These are phyloP conservation scores for Nicator chloris DNA, from an alignment of 2,113 vertebrate species.

Conservation along the genomic window DNA sequence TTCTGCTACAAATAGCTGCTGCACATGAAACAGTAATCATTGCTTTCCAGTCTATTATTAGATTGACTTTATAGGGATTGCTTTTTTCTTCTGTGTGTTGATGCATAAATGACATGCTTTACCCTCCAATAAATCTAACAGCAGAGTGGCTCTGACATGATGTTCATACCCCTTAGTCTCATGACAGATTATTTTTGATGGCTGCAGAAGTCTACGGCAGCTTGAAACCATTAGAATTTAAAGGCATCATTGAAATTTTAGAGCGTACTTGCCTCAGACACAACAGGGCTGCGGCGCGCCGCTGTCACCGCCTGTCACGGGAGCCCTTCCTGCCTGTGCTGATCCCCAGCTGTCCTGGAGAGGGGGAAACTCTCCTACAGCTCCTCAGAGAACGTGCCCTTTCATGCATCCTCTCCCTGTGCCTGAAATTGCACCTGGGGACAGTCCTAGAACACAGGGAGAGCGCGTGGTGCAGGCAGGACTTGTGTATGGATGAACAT, in stretches of 20 bases:
- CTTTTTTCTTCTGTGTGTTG: constrained; percentile 76
- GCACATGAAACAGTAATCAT: constrained; percentile 76
- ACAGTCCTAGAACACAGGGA: rapidly evolving
- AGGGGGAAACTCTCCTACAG: not conserved
- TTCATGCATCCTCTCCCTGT: too few species aligned
- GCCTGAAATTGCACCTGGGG: not conserved
- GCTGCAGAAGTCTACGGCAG: constrained; percentile 67
- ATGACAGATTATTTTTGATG: constrained; percentile 77
- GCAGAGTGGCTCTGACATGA: constrained; percentile 72
- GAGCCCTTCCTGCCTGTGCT: not conserved
- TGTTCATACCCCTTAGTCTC: constrained; percentile 70
- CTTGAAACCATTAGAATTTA: constrained; percentile 73
- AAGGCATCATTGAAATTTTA: constrained; percentile 68
- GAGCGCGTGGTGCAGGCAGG: rapidly evolving
- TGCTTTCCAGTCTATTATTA: constrained; percentile 79
- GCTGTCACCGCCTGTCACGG: not conserved
- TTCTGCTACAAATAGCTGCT: constrained; percentile 70
- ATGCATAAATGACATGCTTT: constrained; percentile 81
- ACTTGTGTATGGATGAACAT: rapidly evolving
- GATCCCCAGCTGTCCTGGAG: not conserved
- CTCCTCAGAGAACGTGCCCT: not conserved
- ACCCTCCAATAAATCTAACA: constrained; percentile 78
- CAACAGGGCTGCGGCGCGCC: not conserved
- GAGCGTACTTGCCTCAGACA: constrained; percentile 19
- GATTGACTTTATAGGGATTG: constrained; percentile 78